Conservation (phyloP, 2,113 vertebrate genomes). For the Vidua macroura region DNA sequence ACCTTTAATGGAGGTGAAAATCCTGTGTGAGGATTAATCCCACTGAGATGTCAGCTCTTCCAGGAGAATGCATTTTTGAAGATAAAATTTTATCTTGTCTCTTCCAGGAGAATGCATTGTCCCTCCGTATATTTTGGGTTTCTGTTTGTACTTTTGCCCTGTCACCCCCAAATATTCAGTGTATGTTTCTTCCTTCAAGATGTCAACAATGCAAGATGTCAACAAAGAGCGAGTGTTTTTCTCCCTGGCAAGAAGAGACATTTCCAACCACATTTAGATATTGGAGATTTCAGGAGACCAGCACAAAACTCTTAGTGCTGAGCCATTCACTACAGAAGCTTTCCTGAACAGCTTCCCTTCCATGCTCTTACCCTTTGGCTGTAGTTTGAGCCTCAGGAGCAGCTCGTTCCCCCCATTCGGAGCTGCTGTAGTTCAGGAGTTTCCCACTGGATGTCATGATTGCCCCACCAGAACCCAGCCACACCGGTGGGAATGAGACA, state of each 20-base stretch:
- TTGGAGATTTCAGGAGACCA: background rate
- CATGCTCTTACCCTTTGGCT: accelerated
- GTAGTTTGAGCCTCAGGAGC: background rate
- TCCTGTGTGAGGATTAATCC: background rate
- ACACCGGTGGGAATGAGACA: background rate
- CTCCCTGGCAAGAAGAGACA: background rate
- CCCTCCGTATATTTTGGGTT: background rate
- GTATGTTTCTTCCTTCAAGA: background rate
- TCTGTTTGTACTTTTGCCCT: background rate
- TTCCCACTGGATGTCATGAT: constrained; percentile 37
- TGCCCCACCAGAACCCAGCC: background rate
- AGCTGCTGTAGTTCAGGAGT: background rate
- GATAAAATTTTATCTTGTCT: constrained; percentile 14
- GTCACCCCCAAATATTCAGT: background rate
- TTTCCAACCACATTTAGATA: background rate
- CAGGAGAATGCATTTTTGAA: background rate
- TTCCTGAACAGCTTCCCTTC: background rate
- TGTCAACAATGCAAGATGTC: too few species aligned
- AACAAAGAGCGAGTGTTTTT: background rate
- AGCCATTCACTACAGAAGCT: background rate
- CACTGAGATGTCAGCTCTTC: background rate
- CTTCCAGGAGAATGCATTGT: background rate
- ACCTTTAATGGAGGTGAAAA: background rate
- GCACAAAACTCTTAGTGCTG: background rate
- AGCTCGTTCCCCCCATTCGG: accelerated